phyloP scores from a whole-genome alignment of 2,797 vertebrate species.

The Argyrosomus regius region DNA sequence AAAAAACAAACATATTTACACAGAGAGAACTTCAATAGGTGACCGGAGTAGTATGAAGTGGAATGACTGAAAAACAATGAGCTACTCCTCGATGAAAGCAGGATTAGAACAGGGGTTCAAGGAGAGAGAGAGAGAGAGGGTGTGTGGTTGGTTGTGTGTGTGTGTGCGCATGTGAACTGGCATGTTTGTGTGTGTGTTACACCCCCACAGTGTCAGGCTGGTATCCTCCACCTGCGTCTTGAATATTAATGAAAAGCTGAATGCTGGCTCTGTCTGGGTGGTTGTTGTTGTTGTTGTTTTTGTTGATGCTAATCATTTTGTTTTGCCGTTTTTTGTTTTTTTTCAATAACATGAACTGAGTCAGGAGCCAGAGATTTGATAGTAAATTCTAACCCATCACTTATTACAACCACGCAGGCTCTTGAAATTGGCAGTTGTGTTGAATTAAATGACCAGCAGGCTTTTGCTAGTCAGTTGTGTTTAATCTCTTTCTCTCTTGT shows the following conservation, averaged over 20 bases:
- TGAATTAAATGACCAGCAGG: background rate
- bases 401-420: background rate
- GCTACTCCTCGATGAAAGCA: constrained; percentile 35
- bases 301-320: constrained; percentile 23
- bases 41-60: background rate
- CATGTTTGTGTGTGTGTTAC: constrained; percentile 25
- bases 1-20: no score
- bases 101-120: constrained; percentile 41
- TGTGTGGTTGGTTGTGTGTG: background rate
- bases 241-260: constrained; percentile 66
- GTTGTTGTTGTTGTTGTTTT: background rate
- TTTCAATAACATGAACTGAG: background rate
- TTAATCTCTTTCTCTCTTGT: background rate
- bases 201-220: constrained; percentile 54
- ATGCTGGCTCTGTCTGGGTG: constrained; percentile 26
- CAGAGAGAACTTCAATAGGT: background rate
- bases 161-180: constrained; percentile 10
- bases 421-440: background rate
- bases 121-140: constrained; percentile 24
- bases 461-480: background rate
- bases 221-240: constrained; percentile 67
- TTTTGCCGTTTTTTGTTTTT: constrained; percentile 28
- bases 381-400: background rate
- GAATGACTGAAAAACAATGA: constrained; percentile 11
- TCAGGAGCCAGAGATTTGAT: background rate